These are phyloP conservation scores for Autographa pulchrina DNA, from an alignment of 2,888 invertebrate genomes.

Conservation along the genomic window DNA sequence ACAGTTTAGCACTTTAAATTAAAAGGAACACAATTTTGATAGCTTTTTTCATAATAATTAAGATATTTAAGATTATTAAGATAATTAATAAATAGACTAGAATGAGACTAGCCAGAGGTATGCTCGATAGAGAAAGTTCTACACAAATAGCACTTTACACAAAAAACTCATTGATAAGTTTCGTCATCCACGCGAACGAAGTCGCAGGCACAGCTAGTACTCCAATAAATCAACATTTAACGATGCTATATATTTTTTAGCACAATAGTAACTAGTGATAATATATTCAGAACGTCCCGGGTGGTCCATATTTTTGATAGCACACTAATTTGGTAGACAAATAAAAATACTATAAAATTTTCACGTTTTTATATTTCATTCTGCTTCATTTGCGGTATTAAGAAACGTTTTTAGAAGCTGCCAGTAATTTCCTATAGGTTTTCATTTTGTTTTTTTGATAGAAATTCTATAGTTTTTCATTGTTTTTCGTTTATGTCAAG, in stretches of 20 bases:
- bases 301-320: constrained; percentile 18
- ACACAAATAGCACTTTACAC: too few relatives aligned
- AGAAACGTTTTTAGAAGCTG: background rate
- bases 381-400: background rate
- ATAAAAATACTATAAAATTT: constrained; percentile 36
- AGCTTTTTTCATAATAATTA: too few relatives aligned
- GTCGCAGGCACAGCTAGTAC: too few relatives aligned
- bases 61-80: too few relatives aligned
- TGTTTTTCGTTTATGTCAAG: background rate
- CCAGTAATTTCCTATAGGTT: background rate
- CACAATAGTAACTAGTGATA: constrained; percentile 10
- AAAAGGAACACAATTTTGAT: too few relatives aligned
- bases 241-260: constrained; percentile 11
- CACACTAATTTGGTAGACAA: constrained; percentile 16
- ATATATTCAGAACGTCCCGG: constrained; percentile 23
- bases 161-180: too few relatives aligned
- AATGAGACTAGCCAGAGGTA: too few relatives aligned
- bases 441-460: background rate
- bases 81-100: too few relatives aligned
- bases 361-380: background rate
- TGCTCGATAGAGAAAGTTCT: too few relatives aligned
- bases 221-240: constrained; percentile 19
- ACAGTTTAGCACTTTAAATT: too few relatives aligned
- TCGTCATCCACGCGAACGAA: too few relatives aligned
- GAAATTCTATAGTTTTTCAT: too few relatives aligned